Percentiles rank a stretch among this genome's conserved stretches.
phyloP scores from a whole-genome alignment of 2,113 vertebrate species.

The Polypterus bichir region DNA sequence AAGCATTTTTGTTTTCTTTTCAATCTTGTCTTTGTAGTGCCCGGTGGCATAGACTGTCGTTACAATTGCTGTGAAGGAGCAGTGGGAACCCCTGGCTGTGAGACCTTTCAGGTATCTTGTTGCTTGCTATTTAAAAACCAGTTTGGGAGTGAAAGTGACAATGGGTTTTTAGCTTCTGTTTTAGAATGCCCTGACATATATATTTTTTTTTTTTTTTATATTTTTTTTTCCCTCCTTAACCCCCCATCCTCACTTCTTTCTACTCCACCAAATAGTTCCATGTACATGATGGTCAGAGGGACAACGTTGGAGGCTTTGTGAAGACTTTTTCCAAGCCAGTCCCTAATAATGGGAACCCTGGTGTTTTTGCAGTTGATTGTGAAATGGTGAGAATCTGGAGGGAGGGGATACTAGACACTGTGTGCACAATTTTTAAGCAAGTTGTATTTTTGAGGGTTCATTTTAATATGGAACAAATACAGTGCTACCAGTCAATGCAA shows the following conservation, averaged over 20 bases:
- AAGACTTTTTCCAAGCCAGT: conserved; percentile 29
- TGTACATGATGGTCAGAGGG: conserved; percentile 47
- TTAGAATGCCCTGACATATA: no score
- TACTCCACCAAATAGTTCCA: conserved; percentile 43
- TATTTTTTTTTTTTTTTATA: background rate
- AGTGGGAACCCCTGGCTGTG: conserved; percentile 53
- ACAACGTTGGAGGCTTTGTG: conserved; percentile 51
- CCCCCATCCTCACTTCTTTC: no score
- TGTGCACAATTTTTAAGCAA: no score
- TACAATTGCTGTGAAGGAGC: conserved; percentile 62
- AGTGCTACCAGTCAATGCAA: no score
- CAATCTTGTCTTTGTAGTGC: conserved; percentile 35
- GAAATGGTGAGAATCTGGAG: conserved; percentile 41
- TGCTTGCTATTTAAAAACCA: background rate
- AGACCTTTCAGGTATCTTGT: conserved; percentile 42
- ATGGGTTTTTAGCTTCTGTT: background rate
- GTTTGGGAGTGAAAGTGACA: no score
- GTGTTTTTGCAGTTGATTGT: conserved; percentile 56
- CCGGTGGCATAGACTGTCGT: conserved; percentile 50
- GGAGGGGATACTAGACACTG: no score
- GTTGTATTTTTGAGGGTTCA: no score
- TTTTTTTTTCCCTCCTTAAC: background rate
- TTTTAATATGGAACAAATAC: no score
- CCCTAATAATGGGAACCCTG: conserved; percentile 26
- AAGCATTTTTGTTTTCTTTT: background rate